Evolutionary conservation across 2,797 vertebrate species (phyloP).

Genomic region (Meriones psammophilus): DNA sequence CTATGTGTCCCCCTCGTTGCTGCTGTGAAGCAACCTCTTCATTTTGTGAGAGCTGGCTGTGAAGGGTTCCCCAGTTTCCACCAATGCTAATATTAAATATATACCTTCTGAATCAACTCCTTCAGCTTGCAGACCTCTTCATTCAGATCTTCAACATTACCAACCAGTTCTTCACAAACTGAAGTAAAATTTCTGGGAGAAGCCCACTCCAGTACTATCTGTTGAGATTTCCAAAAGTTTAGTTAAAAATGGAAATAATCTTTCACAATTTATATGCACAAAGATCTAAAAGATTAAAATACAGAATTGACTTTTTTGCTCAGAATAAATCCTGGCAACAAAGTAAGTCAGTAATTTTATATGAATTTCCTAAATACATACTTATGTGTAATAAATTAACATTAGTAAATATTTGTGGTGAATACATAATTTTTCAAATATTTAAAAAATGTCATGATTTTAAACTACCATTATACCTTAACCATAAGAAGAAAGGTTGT

Average conservation of each 20-base stretch:
- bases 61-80: background rate
- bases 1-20: background rate
- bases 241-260: constrained; percentile 65
- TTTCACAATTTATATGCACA: constrained; percentile 47
- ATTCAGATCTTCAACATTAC: constrained; percentile 90
- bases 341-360: constrained; percentile 60
- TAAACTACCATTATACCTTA: constrained; percentile 15
- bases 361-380: constrained; percentile 54
- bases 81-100: constrained; percentile 35
- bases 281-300: constrained; percentile 48
- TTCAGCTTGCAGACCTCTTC: constrained; percentile 93
- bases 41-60: background rate
- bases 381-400: constrained; percentile 33
- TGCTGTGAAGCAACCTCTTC: background rate
- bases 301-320: constrained; percentile 52
- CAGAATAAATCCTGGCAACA: constrained; percentile 55
- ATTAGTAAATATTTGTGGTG: constrained; percentile 53
- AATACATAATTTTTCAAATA: constrained; percentile 48
- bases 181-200: constrained; percentile 89
- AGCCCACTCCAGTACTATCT: constrained; percentile 94
- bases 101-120: constrained; percentile 92
- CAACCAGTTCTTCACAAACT: constrained; percentile 91
- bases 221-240: constrained; percentile 81
- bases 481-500: constrained; percentile 44
- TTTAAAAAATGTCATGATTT: constrained; percentile 57